Evolutionary conservation across 1,140 invertebrate species (phyloP), one percentile per base, ranked within the genome.

Genomic region (Drosophila repleta): DNA sequence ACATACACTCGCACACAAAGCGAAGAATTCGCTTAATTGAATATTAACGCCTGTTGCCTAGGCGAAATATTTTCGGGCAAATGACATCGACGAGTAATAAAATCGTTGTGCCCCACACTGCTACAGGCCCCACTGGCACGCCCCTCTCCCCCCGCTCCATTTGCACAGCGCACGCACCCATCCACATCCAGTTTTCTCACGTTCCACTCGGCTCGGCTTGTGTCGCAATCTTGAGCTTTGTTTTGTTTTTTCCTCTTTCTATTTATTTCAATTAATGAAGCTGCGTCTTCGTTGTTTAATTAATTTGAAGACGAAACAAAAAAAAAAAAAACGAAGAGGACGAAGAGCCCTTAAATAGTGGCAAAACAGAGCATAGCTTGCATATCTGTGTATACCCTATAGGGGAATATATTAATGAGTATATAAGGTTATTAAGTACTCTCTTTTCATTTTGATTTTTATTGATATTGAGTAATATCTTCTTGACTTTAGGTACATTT

Each of bases 251-350:
- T 35, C 39, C n/a, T 39, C 10, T 17, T 69, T 71, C 62, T 71
- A 65, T 71, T 71, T 57, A 57, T 71, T 53, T 66, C 68, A 71
- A 71, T 71, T 66, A 71, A 71, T 66, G 62, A 71, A 66, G 68
- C 68, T 72, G 62, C 62, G 69, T 72, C 48, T 72, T 58, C 52
- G 45, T 66, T 39, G 63, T 60, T 66, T 60, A 72, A 72, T 72
- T 72, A 72, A 66, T 60, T 39, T 48, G 48, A 46, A 64, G 39
- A 56, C 21, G 21, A 24, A 24, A 24, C 8, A 35, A 1, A 29
- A 29, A 29, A 10, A 29, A 29, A 8, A 29, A 29, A 1, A 29
- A 29, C 7, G 2, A 29, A 29, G 7, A 29, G 8, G 29, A 29
- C 29, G 32, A 2, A 39, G 52, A 58, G 39, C 53, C 52, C 61